phyloP scores from a whole-genome alignment of 1,140 invertebrate species.

The Pristionchus pacificus region DNA sequence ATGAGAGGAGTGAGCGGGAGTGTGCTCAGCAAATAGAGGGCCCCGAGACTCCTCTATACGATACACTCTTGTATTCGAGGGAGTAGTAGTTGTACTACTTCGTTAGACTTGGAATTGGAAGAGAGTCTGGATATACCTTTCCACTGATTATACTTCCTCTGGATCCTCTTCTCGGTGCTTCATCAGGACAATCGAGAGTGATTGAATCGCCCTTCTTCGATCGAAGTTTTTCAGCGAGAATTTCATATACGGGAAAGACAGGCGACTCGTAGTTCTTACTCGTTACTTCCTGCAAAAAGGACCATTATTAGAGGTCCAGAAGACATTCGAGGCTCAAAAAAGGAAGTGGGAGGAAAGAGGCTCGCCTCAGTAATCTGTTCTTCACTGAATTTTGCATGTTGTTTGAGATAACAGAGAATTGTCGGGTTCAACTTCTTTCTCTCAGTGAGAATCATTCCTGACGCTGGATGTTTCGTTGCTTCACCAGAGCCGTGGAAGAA shows the following conservation, averaged over 20 bases:
- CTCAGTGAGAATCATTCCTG: constrained; percentile 4
- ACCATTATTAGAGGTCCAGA: neutral
- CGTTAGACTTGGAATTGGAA: too few relatives aligned
- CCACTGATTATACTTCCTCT: constrained; percentile 56
- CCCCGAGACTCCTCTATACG: too few relatives aligned
- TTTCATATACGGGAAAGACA: constrained; percentile 20
- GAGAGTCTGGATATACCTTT: constrained; percentile 35
- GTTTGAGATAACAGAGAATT: constrained; percentile 51
- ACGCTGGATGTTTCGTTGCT: constrained; percentile 8
- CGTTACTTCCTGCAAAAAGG: constrained; percentile 2
- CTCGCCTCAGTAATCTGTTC: constrained; percentile 50
- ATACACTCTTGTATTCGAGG: too few relatives aligned
- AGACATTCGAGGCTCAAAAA: neutral
- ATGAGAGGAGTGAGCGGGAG: too few relatives aligned
- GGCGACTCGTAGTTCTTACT: neutral
- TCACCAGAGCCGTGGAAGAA: constrained; percentile 18
- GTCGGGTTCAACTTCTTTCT: constrained; percentile 43
- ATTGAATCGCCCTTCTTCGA: constrained; percentile 12
- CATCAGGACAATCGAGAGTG: constrained; percentile 21
- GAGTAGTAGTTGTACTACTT: too few relatives aligned
- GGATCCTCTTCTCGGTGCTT: constrained; percentile 47
- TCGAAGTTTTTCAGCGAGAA: constrained; percentile 2
- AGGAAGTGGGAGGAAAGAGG: neutral
- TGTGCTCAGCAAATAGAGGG: too few relatives aligned
- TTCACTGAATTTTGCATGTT: constrained; percentile 56